Conservation (phyloP, 2,888 invertebrate genomes). For the Chloromyia formosa region DNA sequence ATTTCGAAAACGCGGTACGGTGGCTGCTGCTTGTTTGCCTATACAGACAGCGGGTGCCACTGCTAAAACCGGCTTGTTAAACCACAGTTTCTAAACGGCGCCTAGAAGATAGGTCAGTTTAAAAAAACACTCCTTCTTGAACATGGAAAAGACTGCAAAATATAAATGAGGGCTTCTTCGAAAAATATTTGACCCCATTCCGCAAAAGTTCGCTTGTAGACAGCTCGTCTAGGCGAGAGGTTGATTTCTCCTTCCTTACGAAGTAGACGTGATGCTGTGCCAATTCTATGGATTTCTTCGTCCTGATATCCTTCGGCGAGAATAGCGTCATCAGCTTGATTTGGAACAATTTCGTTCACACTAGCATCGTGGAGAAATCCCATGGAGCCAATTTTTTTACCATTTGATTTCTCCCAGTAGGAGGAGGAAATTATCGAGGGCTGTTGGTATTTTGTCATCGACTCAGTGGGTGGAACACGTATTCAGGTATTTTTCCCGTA, state of each 20-base stretch:
- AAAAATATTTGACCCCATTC: background rate
- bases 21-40: too few relatives aligned
- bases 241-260: background rate
- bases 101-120: too few relatives aligned
- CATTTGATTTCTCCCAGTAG: conserved; percentile 17
- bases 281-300: conserved; percentile 9
- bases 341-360: too few relatives aligned
- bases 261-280: conserved; percentile 25
- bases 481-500: too few relatives aligned
- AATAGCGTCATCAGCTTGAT: too few relatives aligned
- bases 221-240: background rate
- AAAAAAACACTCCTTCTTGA: too few relatives aligned
- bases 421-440: conserved; percentile 8
- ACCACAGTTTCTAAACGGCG: too few relatives aligned
- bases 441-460: conserved; percentile 1
- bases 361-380: background rate
- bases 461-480: background rate
- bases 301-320: background rate
- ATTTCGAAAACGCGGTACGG: too few relatives aligned
- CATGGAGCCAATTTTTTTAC: conserved; percentile 8
- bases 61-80: too few relatives aligned
- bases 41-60: too few relatives aligned
- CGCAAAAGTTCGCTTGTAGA: background rate
- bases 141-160: too few relatives aligned
- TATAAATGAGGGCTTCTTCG: too few relatives aligned